Conservation (phyloP, 2,113 vertebrate genomes). For the Aspiorhynchus laticeps region DNA sequence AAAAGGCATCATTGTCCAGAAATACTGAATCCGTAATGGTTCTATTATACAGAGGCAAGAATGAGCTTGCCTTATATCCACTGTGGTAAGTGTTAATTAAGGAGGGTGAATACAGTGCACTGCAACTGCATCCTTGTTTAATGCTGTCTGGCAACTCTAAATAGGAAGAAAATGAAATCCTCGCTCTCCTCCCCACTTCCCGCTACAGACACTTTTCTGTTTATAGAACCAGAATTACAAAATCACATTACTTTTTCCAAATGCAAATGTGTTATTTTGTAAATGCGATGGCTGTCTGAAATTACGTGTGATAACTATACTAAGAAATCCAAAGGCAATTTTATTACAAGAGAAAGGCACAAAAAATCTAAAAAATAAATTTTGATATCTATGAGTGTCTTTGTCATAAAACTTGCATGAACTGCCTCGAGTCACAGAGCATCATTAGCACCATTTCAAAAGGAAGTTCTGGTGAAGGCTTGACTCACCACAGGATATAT, state of each 20-base stretch:
- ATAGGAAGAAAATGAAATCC: slow-evolving; percentile 66
- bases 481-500: slow-evolving; percentile 21
- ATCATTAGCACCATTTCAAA: not conserved
- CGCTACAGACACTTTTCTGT: slow-evolving; percentile 42
- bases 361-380: not conserved
- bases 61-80: slow-evolving; percentile 64
- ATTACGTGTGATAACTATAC: slow-evolving; percentile 39
- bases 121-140: slow-evolving; percentile 62
- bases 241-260: slow-evolving; percentile 45
- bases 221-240: slow-evolving; percentile 50
- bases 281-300: slow-evolving; percentile 40
- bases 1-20: slow-evolving; percentile 51
- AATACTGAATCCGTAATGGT: slow-evolving; percentile 57
- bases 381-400: not conserved
- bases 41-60: slow-evolving; percentile 59
- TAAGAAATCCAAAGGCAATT: slow-evolving; percentile 1
- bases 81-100: slow-evolving; percentile 71
- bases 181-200: slow-evolving; percentile 43
- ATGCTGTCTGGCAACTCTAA: slow-evolving; percentile 61
- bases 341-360: not conserved
- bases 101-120: slow-evolving; percentile 54
- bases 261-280: slow-evolving; percentile 52
- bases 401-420: not conserved
- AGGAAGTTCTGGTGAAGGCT: not conserved
- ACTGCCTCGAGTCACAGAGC: not conserved